Conservation (phyloP, 2,113 vertebrate genomes). For the Anser cygnoides region DNA sequence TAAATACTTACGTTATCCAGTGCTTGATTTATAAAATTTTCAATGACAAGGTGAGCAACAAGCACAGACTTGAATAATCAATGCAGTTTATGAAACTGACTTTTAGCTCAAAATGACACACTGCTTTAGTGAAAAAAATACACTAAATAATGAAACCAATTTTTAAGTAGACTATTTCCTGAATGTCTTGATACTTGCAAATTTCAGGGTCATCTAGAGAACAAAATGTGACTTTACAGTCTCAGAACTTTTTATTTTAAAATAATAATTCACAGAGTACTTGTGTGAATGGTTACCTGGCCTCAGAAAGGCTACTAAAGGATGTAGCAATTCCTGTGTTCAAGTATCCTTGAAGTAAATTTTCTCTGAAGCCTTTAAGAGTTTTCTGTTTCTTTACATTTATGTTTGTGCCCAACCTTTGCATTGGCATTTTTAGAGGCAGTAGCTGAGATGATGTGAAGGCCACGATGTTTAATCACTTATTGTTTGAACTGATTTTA, state of each 20-base stretch:
- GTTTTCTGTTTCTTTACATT: fast-evolving
- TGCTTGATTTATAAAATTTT: not conserved
- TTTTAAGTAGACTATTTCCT: not conserved
- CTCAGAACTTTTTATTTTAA: too few relatives aligned
- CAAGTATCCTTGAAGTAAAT: not conserved
- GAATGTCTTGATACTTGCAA: not conserved
- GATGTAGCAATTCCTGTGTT: not conserved
- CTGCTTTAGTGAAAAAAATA: not conserved
- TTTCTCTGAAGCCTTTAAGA: not conserved
- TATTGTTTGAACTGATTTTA: not conserved
- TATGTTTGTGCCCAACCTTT: not conserved
- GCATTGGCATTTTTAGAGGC: not conserved
- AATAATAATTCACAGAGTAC: not conserved
- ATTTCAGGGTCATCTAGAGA: not conserved
- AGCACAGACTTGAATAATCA: not conserved
- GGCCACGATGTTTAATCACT: not conserved
- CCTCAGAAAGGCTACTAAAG: not conserved
- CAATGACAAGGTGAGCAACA: not conserved
- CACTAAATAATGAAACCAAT: not conserved
- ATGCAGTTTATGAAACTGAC: not conserved
- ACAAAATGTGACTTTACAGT: not conserved
- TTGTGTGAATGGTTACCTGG: not conserved
- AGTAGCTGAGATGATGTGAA: not conserved
- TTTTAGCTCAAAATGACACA: not conserved
- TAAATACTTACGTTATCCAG: not conserved